phyloP scores from a whole-genome alignment of 2,888 invertebrate species.

The Cephus runcator region DNA sequence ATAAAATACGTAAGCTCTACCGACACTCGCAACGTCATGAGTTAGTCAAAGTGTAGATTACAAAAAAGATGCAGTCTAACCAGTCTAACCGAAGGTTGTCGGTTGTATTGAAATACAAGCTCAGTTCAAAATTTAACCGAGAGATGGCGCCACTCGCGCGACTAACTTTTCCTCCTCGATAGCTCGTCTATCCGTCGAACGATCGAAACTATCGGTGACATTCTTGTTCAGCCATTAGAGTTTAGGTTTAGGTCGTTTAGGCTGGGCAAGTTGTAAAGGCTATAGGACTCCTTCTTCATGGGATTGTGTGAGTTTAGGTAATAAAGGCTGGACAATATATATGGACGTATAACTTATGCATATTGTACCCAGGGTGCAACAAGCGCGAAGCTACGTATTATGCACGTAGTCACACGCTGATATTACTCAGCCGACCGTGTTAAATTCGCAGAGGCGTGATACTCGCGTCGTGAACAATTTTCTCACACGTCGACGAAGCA shows the following conservation, averaged over 20 bases:
- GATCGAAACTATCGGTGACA: background rate
- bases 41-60: background rate
- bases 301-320: background rate
- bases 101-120: background rate
- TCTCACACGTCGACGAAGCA: constrained; percentile 36
- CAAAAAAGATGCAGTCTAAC: background rate
- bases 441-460: constrained; percentile 41
- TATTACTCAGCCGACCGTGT: constrained; percentile 30
- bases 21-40: background rate
- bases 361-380: background rate
- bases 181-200: background rate
- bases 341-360: background rate
- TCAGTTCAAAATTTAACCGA: background rate
- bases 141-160: background rate
- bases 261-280: background rate
- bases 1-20: background rate
- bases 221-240: background rate
- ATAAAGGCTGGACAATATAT: background rate
- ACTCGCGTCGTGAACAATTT: constrained; percentile 42
- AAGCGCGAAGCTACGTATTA: background rate
- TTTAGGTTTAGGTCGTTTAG: too few relatives aligned
- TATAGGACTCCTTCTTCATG: background rate
- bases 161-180: background rate
- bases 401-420: background rate
- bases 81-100: background rate